Evolutionary conservation across 2,888 invertebrate genomes (phyloP).

Genomic region (Resseliella maxima): DNA sequence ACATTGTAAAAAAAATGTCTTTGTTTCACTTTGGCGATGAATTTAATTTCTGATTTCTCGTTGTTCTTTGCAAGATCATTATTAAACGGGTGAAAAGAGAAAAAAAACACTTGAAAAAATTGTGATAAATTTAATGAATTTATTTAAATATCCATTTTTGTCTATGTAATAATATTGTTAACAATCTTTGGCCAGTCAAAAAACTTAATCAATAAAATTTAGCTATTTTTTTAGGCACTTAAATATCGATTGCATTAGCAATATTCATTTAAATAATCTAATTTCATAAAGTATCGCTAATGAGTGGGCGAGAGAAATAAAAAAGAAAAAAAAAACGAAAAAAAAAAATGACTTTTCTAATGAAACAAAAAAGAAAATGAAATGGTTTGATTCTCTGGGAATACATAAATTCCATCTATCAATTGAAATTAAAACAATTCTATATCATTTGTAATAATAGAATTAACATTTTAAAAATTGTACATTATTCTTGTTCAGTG

Average conservation of each 20-base stretch:
- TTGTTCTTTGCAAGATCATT: no score
- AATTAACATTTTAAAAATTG: neutral
- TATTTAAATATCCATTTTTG: neutral
- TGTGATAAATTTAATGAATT: neutral
- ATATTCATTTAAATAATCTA: neutral
- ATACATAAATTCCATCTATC: no score
- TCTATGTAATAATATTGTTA: neutral
- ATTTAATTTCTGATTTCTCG: no score
- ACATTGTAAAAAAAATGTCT: no score
- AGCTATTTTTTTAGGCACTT: neutral
- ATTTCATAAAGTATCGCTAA: neutral
- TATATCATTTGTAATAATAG: no score
- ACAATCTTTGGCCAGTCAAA: conserved; percentile 40
- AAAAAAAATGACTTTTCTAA: no score
- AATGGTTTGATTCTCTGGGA: no score
- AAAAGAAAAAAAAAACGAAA: neutral
- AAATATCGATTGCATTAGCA: neutral
- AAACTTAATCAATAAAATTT: neutral
- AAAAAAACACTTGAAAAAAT: neutral
- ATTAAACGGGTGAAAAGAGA: neutral
- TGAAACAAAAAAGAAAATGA: no score
- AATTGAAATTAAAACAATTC: no score
- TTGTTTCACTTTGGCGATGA: no score
- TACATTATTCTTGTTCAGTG: neutral
- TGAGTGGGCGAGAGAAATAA: neutral